These are phyloP conservation scores for Araneus ventricosus DNA, from an alignment of 1,140 invertebrate species.

Conservation along the genomic window DNA sequence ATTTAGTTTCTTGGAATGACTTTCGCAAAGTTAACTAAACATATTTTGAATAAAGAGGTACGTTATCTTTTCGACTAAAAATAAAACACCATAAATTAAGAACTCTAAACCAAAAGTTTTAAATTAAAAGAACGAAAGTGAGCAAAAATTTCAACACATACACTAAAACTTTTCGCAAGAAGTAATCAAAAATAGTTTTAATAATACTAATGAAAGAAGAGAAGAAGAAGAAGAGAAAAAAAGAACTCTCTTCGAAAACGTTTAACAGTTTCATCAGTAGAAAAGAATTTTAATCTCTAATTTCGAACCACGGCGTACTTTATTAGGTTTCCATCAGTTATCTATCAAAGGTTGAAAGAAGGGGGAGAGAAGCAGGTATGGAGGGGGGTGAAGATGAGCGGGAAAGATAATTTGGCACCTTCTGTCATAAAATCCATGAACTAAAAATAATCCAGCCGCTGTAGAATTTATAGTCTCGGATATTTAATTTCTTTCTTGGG, in stretches of 20 bases:
- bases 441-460: constrained; percentile 61
- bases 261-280: constrained; percentile 8
- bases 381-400: constrained; percentile 32
- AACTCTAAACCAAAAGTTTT: too few species aligned
- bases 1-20: too few species aligned
- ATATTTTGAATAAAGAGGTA: too few species aligned
- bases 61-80: too few species aligned
- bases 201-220: not conserved
- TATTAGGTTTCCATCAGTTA: constrained; percentile 46
- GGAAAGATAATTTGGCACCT: constrained; percentile 52
- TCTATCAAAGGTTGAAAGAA: constrained; percentile 15
- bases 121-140: too few species aligned
- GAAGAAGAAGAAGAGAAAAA: not conserved
- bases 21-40: too few species aligned
- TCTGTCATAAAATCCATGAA: constrained; percentile 52
- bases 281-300: constrained; percentile 44
- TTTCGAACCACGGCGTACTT: constrained; percentile 32
- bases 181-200: not conserved
- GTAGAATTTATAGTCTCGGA: constrained; percentile 63
- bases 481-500: constrained; percentile 69
- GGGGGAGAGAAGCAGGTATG: not conserved
- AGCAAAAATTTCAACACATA: too few species aligned
- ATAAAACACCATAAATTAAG: too few species aligned
- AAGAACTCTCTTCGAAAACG: not conserved
- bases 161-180: too few species aligned